These are phyloP conservation scores for Stenodera caucasica DNA, from an alignment of 2,888 invertebrate species.

Conservation along the genomic window DNA sequence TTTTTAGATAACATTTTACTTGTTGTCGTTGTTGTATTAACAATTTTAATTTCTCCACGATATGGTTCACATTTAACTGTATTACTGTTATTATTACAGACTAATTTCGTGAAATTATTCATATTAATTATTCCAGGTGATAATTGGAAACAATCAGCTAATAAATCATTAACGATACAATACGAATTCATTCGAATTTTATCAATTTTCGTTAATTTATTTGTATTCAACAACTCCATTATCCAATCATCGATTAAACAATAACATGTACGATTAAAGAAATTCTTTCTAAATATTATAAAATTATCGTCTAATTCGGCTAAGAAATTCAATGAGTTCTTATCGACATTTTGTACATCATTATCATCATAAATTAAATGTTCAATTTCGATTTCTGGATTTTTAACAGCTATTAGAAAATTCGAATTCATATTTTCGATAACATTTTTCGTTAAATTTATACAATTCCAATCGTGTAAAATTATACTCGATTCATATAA, in stretches of 20 bases:
- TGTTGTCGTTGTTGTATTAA: conserved; percentile 46
- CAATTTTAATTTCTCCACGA: conserved; percentile 50
- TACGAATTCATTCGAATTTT: conserved; percentile 61
- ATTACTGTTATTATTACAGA: conserved; percentile 60
- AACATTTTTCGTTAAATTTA: conserved; percentile 66
- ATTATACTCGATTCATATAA: conserved; percentile 64
- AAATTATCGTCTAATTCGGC: conserved; percentile 59
- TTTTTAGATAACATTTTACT: conserved; percentile 44
- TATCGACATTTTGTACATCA: conserved; percentile 57
- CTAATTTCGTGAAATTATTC: conserved; percentile 63
- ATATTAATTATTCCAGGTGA: conserved; percentile 66
- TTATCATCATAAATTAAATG: conserved; percentile 63
- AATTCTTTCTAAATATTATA: conserved; percentile 62
- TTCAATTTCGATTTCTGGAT: conserved; percentile 36
- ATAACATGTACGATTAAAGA: conserved; percentile 65
- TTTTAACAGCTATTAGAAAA: conserved; percentile 51
- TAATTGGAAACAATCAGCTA: conserved; percentile 68
- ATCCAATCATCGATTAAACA: conserved; percentile 67
- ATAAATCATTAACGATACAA: conserved; percentile 62
- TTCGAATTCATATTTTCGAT: conserved; percentile 61
- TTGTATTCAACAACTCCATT: conserved; percentile 54
- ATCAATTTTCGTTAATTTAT: conserved; percentile 54
- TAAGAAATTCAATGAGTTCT: conserved; percentile 63
- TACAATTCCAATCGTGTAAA: conserved; percentile 67
- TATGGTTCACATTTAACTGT: conserved; percentile 64